Percentiles rank a stretch among this genome's conserved stretches.
phyloP scores from a whole-genome alignment of 2,797 vertebrate genomes.

The Xenentodon cancila region DNA sequence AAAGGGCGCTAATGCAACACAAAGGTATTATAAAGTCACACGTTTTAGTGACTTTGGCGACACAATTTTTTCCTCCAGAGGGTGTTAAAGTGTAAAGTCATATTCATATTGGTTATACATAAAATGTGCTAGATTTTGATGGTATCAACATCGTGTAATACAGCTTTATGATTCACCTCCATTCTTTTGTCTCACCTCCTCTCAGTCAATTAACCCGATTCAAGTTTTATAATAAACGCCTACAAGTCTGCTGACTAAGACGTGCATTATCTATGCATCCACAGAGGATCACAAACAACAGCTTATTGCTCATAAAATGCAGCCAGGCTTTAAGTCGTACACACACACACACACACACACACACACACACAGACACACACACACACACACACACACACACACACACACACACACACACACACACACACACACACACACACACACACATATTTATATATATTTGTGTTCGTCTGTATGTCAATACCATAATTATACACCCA shows the following conservation, averaged over 20 bases:
- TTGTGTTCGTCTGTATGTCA: too few relatives aligned
- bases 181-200: slow-evolving; percentile 37
- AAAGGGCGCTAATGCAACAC: slow-evolving; percentile 37
- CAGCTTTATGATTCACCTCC: slow-evolving; percentile 38
- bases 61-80: slow-evolving; percentile 15
- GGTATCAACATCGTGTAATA: slow-evolving; percentile 27
- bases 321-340: slow-evolving; percentile 48
- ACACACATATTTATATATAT: too few relatives aligned
- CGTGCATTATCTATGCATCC: slow-evolving; percentile 70
- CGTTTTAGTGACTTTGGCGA: slow-evolving; percentile 28
- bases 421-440: slow-evolving; percentile 15
- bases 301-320: slow-evolving; percentile 73
- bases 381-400: slow-evolving; percentile 7
- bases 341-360: slow-evolving; percentile 20
- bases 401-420: slow-evolving; percentile 23
- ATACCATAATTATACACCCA: too few relatives aligned
- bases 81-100: slow-evolving; percentile 27
- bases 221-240: slow-evolving; percentile 51
- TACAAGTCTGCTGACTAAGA: slow-evolving; percentile 71
- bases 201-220: slow-evolving; percentile 63
- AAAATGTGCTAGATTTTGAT: slow-evolving; percentile 43
- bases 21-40: slow-evolving; percentile 28
- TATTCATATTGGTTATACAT: slow-evolving; percentile 15
- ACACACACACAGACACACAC: background rate
- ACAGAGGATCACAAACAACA: slow-evolving; percentile 70